Evolutionary conservation across 2,888 invertebrate species (phyloP), one percentile per base, ranked within the genome.

Genomic region (Strigamia maritima): DNA sequence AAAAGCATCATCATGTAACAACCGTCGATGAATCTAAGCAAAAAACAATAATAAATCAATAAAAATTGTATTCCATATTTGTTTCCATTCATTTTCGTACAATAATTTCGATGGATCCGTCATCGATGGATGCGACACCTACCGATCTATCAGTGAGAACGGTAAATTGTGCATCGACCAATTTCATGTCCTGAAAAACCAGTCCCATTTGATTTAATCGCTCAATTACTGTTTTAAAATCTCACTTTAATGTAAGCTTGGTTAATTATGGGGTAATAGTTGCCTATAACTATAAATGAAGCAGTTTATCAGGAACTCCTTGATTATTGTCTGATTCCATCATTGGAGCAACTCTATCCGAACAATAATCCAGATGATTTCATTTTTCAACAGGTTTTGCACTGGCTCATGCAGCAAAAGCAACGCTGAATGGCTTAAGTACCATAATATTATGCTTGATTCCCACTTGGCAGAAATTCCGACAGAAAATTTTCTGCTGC

Each of bases 241-340:
- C 16, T 54, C 19, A 82, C 91, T 82, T 90, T 87, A 0, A 94
- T 87, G 19, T 88, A 88, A 40, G 97, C 94, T 83, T 92, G 90
- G 16, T 93, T 91, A 0, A 94, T 95, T 0, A 98, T 89, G 0
- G 98, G 98, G 85, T 97, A 98, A 85, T 98, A 99, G 85, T 99
- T 99, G 0, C 91, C 93, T n/a, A n/a, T n/a, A n/a, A n/a, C n/a
- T n/a, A n/a, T n/a, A n/a, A n/a, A n/a, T n/a, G n/a, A n/a, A n/a
- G n/a, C n/a, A n/a, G n/a, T n/a, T n/a, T n/a, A n/a, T n/a, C n/a
- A n/a, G n/a, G n/a, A n/a, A n/a, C n/a, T n/a, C n/a, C n/a, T n/a
- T n/a, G n/a, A n/a, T n/a, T n/a, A n/a, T n/a, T n/a, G n/a, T n/a
- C n/a, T n/a, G n/a, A n/a, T n/a, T n/a, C n/a, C n/a, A n/a, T n/a